Conservation (phyloP, 1,140 invertebrate species). For the Hylyphantes graminicola region DNA sequence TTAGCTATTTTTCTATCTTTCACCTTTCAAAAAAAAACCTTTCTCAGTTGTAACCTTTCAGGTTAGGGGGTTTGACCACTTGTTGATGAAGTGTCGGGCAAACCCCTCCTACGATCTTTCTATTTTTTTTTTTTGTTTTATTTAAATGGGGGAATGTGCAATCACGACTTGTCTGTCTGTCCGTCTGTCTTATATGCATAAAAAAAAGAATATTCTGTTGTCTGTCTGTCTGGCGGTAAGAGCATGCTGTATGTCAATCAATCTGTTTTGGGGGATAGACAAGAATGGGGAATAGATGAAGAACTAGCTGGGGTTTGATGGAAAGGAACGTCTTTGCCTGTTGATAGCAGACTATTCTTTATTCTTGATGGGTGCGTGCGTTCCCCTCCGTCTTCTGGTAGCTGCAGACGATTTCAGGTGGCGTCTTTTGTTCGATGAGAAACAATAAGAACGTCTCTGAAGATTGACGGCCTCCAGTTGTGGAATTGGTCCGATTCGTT, state of each 20-base stretch:
- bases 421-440: background rate
- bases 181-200: background rate
- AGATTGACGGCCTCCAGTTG: background rate
- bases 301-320: constrained; percentile 1
- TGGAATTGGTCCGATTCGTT: background rate
- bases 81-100: constrained; percentile 44
- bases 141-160: too few species aligned
- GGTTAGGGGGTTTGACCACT: constrained; percentile 1
- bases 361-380: constrained; percentile 8
- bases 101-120: constrained; percentile 33
- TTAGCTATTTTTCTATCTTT: too few species aligned
- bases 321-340: background rate
- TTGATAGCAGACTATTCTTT: background rate
- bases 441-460: background rate
- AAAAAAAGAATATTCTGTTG: background rate
- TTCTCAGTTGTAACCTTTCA: constrained; percentile 23
- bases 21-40: background rate
- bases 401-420: background rate
- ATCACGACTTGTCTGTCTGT: background rate
- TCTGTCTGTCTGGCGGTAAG: constrained; percentile 13
- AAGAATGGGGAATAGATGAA: constrained; percentile 3
- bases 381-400: background rate
- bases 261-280: constrained; percentile 31
- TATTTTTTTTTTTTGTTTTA: too few species aligned
- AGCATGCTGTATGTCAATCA: constrained; percentile 46